Evolutionary conservation across 2,888 invertebrate genomes (phyloP).

Genomic region (Heliconius ismenius): DNA sequence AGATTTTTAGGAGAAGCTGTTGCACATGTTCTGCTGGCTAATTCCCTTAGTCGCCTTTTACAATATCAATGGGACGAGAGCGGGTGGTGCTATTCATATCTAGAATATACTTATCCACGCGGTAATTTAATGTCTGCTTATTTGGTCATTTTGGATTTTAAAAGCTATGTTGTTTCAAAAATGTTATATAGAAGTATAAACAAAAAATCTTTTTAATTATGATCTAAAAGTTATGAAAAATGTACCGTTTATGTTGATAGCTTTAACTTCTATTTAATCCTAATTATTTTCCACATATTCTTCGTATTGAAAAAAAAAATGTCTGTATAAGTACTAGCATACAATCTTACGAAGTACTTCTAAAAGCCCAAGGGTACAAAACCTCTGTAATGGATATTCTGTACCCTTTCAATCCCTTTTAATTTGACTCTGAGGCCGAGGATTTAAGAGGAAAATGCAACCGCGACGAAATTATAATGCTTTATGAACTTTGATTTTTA

Average conservation of each 20-base stretch:
- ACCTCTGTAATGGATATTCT: conserved; percentile 30
- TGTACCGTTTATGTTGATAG: background rate
- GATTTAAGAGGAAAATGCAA: conserved; percentile 26
- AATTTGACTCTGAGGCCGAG: conserved; percentile 26
- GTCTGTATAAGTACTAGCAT: background rate
- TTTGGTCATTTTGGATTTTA: too few relatives aligned
- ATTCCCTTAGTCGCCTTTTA: too few relatives aligned
- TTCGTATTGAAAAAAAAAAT: background rate
- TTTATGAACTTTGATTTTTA: conserved; percentile 8
- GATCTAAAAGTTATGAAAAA: background rate
- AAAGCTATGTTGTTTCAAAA: too few relatives aligned
- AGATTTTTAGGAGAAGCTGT: too few relatives aligned
- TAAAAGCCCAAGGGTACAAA: conserved; percentile 26
- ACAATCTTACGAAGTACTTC: conserved; percentile 20
- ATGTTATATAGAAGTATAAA: background rate
- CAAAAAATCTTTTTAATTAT: too few relatives aligned
- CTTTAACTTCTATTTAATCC: background rate
- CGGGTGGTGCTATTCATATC: too few relatives aligned
- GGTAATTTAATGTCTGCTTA: too few relatives aligned
- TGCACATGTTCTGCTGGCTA: too few relatives aligned
- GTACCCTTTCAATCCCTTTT: conserved; percentile 37
- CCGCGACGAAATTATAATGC: conserved; percentile 17
- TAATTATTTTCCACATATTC: background rate
- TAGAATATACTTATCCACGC: too few relatives aligned
- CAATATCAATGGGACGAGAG: too few relatives aligned